Evolutionary conservation across 2,888 invertebrate species (phyloP), one percentile per base, ranked within the genome.

Genomic region (Orthosia cruda): DNA sequence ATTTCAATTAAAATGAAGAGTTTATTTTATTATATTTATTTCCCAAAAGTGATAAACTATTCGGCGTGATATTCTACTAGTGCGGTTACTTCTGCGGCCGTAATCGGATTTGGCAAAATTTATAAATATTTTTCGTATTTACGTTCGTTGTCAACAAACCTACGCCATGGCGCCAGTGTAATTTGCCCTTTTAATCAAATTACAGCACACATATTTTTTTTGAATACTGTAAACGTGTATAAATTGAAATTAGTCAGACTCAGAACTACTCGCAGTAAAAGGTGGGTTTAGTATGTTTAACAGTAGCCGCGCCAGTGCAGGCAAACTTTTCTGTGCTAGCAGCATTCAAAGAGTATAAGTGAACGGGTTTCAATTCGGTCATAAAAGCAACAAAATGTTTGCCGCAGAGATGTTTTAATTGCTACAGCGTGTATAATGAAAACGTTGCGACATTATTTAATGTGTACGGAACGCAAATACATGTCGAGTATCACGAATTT

Each of bases 381-480:
- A n/a, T 45, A 50, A 80, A 59, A 73, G 18, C 52, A 74, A 74
- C 52, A 74, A 74, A 80, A 74, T 13, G 26, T 20, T 64, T 45
- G 40, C 40, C 3, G n/a, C 23, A 26, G 2, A 61, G 18, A 71
- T 52, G 52, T 58, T 80, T 63, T 77, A 77, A 72, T 72, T 80
- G 47, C 52, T 49, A 11, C 20, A 20, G 32, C 23, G 11, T 40
- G 26, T 23, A 18, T 47, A 32, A 20, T 15, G 2, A 26, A 49
- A 52, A 47, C 18, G 18, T 57, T 75, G 18, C 26, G n/a, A 11
- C 23, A 23, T 71, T 52, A 20, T 79, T 58, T 26, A 55, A 65
- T 23, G 23, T 49, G 23, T 40, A 23, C 20, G 7, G 15, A 77
- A 32, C 32, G 9, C 11, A n/a, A 74, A 66, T 12, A 32, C 5